Conservation (phyloP, 2,113 vertebrate genomes). For the Lophius piscatorius region DNA sequence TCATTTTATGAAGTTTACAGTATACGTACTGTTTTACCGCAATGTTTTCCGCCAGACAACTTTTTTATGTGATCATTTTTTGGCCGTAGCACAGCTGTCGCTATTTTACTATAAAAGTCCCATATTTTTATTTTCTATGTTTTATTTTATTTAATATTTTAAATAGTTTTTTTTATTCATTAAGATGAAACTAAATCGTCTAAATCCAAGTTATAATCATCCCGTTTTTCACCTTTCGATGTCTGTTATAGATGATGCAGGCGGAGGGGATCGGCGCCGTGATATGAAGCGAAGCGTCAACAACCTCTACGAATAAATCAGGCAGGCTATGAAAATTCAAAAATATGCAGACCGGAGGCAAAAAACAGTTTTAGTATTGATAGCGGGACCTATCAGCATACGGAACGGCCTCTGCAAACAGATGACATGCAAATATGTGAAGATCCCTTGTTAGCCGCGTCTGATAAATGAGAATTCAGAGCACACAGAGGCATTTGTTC, state of each 20-base stretch:
- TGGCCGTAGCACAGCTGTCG: too few relatives aligned
- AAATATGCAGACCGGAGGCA: slow-evolving; percentile 35
- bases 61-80: too few relatives aligned
- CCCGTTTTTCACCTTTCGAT: background rate
- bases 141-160: too few relatives aligned
- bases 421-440: slow-evolving; percentile 43
- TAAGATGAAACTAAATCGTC: too few relatives aligned
- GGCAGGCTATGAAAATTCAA: slow-evolving; percentile 7
- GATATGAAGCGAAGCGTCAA: background rate
- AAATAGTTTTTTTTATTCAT: too few relatives aligned
- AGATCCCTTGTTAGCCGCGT: slow-evolving; percentile 16
- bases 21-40: too few relatives aligned
- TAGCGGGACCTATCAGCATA: slow-evolving; percentile 1
- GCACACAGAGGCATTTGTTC: slow-evolving; percentile 43
- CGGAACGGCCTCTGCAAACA: slow-evolving; percentile 24
- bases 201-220: too few relatives aligned
- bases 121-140: too few relatives aligned
- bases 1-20: too few relatives aligned
- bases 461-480: slow-evolving; percentile 34
- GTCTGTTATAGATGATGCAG: background rate
- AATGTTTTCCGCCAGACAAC: too few relatives aligned
- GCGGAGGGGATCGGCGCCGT: background rate
- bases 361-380: slow-evolving; percentile 23
- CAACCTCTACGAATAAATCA: slow-evolving; percentile 13
- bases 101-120: too few relatives aligned